Evolutionary conservation across 2,113 vertebrate genomes (phyloP), one percentile per base, ranked within the genome.

Genomic region (Phylloscopus whistleri): DNA sequence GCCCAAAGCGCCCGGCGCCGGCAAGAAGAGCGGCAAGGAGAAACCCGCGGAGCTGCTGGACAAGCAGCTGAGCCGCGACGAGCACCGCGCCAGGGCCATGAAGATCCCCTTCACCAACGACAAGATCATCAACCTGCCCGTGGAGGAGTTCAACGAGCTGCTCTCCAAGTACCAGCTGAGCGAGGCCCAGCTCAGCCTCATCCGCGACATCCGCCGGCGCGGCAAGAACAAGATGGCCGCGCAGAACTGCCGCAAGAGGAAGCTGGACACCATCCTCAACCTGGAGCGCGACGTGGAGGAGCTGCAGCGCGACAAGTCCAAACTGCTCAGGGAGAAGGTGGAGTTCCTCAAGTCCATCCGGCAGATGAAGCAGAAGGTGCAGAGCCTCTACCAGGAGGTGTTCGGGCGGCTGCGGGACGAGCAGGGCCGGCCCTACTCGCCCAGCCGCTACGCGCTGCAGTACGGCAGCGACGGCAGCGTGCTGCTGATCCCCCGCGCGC

Each of bases 221-320:
- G 99, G 99, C 80, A 99, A 99, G 96, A 99, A 99, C 98, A 99
- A 99, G 98, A 99, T 99, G 99, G 99, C 99, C 0, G 99, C 99
- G 0, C 99, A 99, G 96, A 99, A 99, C 98, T 99, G 99, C 97
- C 99, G 99, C 87, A 99, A 99, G 97, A 98, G 99, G 91, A 99
- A 99, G 55, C 98, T 99, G 96, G 99, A 99, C 96, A 99, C 99
- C 92, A 99, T 99, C 97, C 98, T 99, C 13, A 99, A 99, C 97
- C 97, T 99, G 95, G 99, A 99, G 94, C 98, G 99, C 48, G 99
- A 99, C 7, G 99, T 99, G 66, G 99, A 99, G 48, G 99, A 99
- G 67, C 98, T 99, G 97, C 97, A 98, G 69, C 98, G 99, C 0
- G 98, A 99, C 95, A 99, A 99, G 85, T 97, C 98, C 78, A 98